Conservation (phyloP, 2,113 vertebrate genomes). For the Salvelinus sp. region DNA sequence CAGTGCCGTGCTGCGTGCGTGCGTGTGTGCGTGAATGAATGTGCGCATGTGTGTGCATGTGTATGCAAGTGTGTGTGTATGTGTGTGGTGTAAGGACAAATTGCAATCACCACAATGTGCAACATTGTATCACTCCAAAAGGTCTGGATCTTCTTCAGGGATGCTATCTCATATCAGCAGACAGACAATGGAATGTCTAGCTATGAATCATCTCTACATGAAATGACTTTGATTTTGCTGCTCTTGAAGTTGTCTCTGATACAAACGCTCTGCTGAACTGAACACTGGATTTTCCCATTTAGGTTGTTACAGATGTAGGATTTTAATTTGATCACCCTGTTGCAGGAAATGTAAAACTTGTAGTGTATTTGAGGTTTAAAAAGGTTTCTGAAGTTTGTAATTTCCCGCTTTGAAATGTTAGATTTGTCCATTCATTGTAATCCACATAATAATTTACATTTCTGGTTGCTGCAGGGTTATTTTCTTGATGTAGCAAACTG, state of each 20-base stretch:
- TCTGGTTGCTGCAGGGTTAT: too few species aligned
- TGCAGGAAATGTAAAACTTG: too few species aligned
- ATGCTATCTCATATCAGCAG: constrained; percentile 25
- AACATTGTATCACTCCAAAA: constrained; percentile 24
- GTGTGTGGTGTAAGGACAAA: constrained; percentile 30
- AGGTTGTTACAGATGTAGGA: not conserved
- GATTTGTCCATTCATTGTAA: too few species aligned
- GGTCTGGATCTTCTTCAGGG: constrained; percentile 40
- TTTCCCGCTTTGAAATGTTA: too few species aligned
- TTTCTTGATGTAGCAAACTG: too few species aligned
- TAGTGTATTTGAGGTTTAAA: too few species aligned
- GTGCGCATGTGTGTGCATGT: constrained; percentile 7
- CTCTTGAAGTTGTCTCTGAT: constrained; percentile 45
- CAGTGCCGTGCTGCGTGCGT: too few species aligned
- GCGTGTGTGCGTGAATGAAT: constrained; percentile 15
- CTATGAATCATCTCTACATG: not conserved
- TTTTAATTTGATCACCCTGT: too few species aligned
- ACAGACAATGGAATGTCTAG: constrained; percentile 33
- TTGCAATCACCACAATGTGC: not conserved
- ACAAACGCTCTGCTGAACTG: constrained; percentile 49
- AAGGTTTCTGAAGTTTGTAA: too few species aligned
- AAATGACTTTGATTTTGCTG: constrained; percentile 44
- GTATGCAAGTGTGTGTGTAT: constrained; percentile 15
- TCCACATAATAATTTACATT: too few species aligned
- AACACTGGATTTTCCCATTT: constrained; percentile 59